These are phyloP conservation scores for Coregonus suidteri DNA, from an alignment of 2,797 vertebrate genomes.

Conservation along the genomic window DNA sequence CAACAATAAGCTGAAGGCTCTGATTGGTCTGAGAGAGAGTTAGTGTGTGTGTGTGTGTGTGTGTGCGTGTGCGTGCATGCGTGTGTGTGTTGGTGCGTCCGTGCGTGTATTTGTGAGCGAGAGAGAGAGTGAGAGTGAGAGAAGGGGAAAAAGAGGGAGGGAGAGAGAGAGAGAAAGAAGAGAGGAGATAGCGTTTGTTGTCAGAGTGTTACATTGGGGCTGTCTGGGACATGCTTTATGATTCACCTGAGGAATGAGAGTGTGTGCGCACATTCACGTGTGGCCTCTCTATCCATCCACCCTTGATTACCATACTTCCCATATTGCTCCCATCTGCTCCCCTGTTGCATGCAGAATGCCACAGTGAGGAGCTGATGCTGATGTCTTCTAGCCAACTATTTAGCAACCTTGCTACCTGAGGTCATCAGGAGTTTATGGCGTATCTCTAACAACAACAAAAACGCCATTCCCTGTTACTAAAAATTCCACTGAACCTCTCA, in stretches of 20 bases:
- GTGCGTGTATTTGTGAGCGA: too few species aligned
- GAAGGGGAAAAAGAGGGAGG: too few species aligned
- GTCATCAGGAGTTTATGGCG: not conserved
- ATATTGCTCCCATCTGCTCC: not conserved
- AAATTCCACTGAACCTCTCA: not conserved
- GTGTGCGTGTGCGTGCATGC: too few species aligned
- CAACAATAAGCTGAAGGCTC: conserved; percentile 58
- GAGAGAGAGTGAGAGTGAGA: not conserved
- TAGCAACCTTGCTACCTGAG: not conserved
- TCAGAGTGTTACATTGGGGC: conserved; percentile 56
- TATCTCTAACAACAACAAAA: not conserved
- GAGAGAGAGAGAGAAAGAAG: conserved; percentile 15
- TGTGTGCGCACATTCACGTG: not conserved
- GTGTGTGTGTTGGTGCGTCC: too few species aligned
- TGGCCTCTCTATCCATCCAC: not conserved
- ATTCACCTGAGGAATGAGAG: conserved; percentile 40
- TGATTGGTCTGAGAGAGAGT: not conserved
- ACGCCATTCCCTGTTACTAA: not conserved
- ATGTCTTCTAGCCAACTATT: not conserved
- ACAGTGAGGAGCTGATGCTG: not conserved
- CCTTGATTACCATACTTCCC: not conserved
- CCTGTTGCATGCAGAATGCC: not conserved
- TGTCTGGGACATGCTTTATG: conserved; percentile 24
- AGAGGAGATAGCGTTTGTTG: conserved; percentile 56
- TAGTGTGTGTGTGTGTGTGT: too few species aligned